Conservation (phyloP, 2,113 vertebrate genomes). For the Candoia aspera region DNA sequence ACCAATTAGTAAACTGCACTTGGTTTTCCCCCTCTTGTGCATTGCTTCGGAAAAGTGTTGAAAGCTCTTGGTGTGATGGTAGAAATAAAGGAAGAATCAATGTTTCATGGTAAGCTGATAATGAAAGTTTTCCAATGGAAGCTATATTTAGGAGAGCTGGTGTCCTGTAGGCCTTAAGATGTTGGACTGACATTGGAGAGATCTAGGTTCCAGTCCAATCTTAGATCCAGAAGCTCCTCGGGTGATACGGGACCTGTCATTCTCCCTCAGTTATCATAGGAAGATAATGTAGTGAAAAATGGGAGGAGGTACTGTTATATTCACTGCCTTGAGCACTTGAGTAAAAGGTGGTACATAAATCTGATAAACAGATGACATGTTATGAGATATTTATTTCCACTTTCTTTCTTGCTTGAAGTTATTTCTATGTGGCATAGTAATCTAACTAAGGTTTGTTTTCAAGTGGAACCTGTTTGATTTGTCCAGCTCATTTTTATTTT, state of each 20-base stretch:
- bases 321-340: too few relatives aligned
- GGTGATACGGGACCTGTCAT: too few relatives aligned
- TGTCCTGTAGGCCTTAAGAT: background rate
- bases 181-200: background rate
- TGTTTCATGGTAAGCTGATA: conserved; percentile 9
- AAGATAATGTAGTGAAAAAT: too few relatives aligned
- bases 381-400: background rate
- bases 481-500: background rate
- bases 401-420: background rate
- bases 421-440: background rate
- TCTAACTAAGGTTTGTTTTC: background rate
- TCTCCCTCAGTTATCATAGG: too few relatives aligned
- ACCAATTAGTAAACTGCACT: conserved; percentile 44
- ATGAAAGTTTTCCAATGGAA: conserved; percentile 28
- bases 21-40: conserved; percentile 29
- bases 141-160: background rate
- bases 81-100: conserved; percentile 24
- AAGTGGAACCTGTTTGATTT: background rate
- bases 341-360: too few relatives aligned
- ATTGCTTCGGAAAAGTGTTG: conserved; percentile 29
- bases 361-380: background rate
- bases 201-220: background rate
- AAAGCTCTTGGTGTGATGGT: conserved; percentile 29
- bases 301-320: too few relatives aligned
- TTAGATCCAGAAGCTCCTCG: background rate